Percentiles rank a stretch among this genome's conserved stretches.
Evolutionary conservation across 2,888 invertebrate species (phyloP).

Genomic region (Epistrophella euchroma): DNA sequence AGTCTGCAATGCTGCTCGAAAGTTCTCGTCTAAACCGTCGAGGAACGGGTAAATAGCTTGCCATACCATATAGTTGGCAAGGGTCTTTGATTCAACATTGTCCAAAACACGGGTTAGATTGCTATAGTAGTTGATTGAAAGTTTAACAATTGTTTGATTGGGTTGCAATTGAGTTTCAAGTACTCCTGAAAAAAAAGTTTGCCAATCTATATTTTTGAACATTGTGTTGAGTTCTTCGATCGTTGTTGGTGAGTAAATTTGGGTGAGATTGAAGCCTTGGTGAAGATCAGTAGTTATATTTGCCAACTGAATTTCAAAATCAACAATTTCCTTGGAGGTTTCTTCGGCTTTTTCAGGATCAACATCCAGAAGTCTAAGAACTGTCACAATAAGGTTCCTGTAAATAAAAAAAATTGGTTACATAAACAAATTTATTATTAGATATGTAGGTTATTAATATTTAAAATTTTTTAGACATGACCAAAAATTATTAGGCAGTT

Average conservation of each 20-base stretch:
- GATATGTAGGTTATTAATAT: too few species aligned
- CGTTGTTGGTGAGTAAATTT: constrained; percentile 61
- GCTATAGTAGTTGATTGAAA: constrained; percentile 50
- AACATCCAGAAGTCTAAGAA: constrained; percentile 68
- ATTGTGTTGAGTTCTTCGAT: constrained; percentile 53
- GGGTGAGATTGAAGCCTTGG: constrained; percentile 50
- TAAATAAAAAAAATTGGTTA: constrained; percentile 2
- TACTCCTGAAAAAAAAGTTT: constrained; percentile 66
- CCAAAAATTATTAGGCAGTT: too few species aligned
- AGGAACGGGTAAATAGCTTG: constrained; percentile 61
- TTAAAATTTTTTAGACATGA: too few species aligned
- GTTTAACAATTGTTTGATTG: constrained; percentile 60
- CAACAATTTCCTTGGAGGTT: constrained; percentile 75
- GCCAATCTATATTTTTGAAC: constrained; percentile 70
- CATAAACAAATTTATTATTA: too few species aligned
- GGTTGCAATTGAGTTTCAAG: constrained; percentile 44
- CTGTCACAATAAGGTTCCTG: constrained; percentile 68
- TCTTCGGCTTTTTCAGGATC: constrained; percentile 62
- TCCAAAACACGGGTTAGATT: constrained; percentile 60
- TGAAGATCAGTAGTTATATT: constrained; percentile 69
- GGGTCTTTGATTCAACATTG: constrained; percentile 45
- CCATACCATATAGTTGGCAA: constrained; percentile 76
- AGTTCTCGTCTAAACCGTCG: constrained; percentile 68
- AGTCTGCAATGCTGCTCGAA: constrained; percentile 68
- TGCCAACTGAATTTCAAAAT: constrained; percentile 76